A percentile compares a stretch with the other conserved stretches of the same genome.
These are phyloP conservation scores for Pollenia amentaria DNA, from an alignment of 2,888 invertebrate genomes.

Conservation along the genomic window DNA sequence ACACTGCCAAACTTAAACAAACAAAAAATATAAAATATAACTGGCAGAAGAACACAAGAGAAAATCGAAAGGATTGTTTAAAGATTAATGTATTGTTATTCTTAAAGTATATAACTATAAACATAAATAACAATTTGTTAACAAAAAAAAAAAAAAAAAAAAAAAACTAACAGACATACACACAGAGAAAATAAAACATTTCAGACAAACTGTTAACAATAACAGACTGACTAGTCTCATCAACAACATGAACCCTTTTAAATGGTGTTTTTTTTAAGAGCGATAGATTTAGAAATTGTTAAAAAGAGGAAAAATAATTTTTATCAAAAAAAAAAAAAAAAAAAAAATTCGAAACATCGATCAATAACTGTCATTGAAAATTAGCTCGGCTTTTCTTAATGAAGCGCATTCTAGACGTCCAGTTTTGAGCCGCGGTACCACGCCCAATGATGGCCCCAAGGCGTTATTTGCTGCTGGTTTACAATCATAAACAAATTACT, in stretches of 20 bases:
- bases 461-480: too few species aligned
- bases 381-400: too few species aligned
- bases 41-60: not conserved
- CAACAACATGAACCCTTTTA: conserved; percentile 15
- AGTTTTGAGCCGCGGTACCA: too few species aligned
- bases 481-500: too few species aligned
- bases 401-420: too few species aligned
- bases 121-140: conserved; percentile 65
- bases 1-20: not conserved
- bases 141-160: conserved; percentile 16
- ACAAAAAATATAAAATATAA: not conserved
- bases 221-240: not conserved
- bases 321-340: too few species aligned
- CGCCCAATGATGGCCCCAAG: too few species aligned
- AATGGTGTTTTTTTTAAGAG: not conserved
- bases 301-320: too few species aligned
- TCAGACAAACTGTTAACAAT: conserved; percentile 17
- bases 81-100: conserved; percentile 57
- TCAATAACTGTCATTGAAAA: too few species aligned
- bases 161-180: conserved; percentile 2
- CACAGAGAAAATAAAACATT: not conserved
- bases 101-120: conserved; percentile 9
- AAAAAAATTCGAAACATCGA: too few species aligned
- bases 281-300: not conserved
- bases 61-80: conserved; percentile 35